Percentiles rank a stretch among this genome's conserved stretches.
Evolutionary conservation across 2,113 vertebrate species (phyloP).

Genomic region (Axis porcinus): DNA sequence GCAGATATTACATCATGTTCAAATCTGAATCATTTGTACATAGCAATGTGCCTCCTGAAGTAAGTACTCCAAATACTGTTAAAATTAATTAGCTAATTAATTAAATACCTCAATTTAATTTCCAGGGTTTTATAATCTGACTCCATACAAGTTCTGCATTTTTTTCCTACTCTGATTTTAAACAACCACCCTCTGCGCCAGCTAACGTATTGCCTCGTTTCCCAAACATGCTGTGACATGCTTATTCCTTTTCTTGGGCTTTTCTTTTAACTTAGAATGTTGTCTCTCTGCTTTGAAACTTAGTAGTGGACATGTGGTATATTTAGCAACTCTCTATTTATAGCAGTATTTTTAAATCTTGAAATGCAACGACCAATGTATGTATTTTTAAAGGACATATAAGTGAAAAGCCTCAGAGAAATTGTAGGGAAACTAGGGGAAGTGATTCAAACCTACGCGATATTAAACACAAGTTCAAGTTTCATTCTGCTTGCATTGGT

Average conservation of each 20-base stretch:
- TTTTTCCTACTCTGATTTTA: not conserved
- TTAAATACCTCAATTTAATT: not conserved
- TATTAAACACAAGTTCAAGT: conserved; percentile 63
- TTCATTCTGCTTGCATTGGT: conserved; percentile 64
- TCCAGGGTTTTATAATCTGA: not conserved
- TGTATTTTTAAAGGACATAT: conserved; percentile 31
- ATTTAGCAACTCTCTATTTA: conserved; percentile 52
- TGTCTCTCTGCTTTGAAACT: not conserved
- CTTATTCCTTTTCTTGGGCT: not conserved
- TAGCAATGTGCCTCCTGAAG: not conserved
- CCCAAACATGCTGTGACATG: not conserved
- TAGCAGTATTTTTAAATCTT: conserved; percentile 30
- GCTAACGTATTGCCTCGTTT: not conserved
- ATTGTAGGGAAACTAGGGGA: conserved; percentile 14
- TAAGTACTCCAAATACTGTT: not conserved
- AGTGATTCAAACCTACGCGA: conserved; percentile 58
- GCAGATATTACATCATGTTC: not conserved
- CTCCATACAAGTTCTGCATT: not conserved
- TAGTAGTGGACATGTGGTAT: not conserved
- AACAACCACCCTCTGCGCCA: not conserved
- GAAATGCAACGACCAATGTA: conserved; percentile 22
- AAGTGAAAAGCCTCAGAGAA: conserved; percentile 44
- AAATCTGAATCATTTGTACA: not conserved
- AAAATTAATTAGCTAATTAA: not conserved
- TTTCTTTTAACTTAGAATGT: not conserved